A percentile compares a stretch with the other conserved stretches of the same genome.
Evolutionary conservation across 2,888 invertebrate genomes (phyloP).

Genomic region (Lampropteryx suffumata): DNA sequence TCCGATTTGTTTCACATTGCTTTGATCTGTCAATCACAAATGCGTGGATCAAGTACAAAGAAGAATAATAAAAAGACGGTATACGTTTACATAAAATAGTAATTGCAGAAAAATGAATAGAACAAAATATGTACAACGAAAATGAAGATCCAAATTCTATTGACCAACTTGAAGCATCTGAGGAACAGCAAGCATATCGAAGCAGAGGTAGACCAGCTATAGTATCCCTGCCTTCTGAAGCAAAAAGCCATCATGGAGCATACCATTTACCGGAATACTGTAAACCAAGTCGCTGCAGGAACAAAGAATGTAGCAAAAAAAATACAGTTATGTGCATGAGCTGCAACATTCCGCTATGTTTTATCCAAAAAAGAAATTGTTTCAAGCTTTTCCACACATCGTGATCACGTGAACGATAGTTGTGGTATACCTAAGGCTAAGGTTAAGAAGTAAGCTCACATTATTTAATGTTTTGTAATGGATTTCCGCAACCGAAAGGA

Average conservation of each 20-base stretch:
- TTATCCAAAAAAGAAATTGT: too few relatives aligned
- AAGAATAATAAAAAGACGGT: not conserved
- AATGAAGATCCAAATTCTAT: not conserved
- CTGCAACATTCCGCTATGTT: too few relatives aligned
- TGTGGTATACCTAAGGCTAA: too few relatives aligned
- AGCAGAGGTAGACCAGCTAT: not conserved
- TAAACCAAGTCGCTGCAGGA: not conserved
- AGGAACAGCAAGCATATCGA: not conserved
- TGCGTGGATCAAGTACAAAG: conserved; percentile 12
- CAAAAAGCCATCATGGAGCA: not conserved
- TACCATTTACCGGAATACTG: conserved; percentile 1
- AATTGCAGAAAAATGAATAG: not conserved
- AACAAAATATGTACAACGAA: not conserved
- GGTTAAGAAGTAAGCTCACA: too few relatives aligned
- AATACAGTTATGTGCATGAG: not conserved
- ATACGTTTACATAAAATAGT: conserved; percentile 3
- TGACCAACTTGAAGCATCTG: not conserved
- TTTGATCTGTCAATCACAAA: too few relatives aligned
- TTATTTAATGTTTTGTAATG: too few relatives aligned
- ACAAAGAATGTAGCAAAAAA: not conserved
- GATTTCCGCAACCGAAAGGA: too few relatives aligned
- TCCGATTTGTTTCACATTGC: conserved; percentile 15
- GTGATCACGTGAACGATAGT: too few relatives aligned
- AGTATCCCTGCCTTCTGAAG: not conserved
- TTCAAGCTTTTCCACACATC: too few relatives aligned